phyloP scores from a whole-genome alignment of 35 echinoderm and acorn worm genomes.

The Apostichopus californicus region DNA sequence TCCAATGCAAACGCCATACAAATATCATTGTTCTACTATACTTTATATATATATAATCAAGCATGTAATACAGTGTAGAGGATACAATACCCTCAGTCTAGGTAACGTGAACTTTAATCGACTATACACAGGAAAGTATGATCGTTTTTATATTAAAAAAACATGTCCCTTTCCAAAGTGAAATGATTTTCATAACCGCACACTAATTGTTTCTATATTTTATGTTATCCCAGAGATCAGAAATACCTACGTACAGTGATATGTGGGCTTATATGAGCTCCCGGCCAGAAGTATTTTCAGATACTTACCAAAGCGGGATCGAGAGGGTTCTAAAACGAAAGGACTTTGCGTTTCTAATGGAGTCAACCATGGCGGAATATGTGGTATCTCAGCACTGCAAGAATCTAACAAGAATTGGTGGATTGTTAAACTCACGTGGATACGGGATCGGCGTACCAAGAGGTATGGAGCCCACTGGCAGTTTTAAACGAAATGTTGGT shows the following conservation, averaged over 20 bases:
- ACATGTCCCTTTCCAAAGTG: background rate
- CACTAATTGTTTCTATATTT: background rate
- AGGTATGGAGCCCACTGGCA: constrained; percentile 50
- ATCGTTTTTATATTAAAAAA: background rate
- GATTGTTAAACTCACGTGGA: constrained; percentile 86
- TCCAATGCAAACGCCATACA: too few species aligned
- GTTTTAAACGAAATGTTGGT: too few species aligned
- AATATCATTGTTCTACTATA: too few species aligned
- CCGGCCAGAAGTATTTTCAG: constrained; percentile 67
- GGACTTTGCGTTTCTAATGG: constrained; percentile 96
- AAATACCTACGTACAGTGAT: constrained; percentile 81
- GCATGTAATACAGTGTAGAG: too few species aligned
- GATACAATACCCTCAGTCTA: too few species aligned
- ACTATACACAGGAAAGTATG: background rate
- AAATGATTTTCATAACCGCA: background rate
- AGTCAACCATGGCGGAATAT: constrained; percentile 93
- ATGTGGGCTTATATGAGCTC: constrained; percentile 94
- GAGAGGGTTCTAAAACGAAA: constrained; percentile 74
- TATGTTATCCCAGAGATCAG: constrained; percentile 76
- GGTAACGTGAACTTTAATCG: too few species aligned
- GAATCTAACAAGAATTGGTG: constrained; percentile 95
- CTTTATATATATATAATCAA: too few species aligned
- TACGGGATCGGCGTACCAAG: constrained; percentile 89
- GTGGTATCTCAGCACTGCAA: constrained; percentile 79
- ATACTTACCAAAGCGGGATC: constrained; percentile 80